Base-by-base conservation (phyloP, 2,797 vertebrate genomes). In the Takifugu ocellatus region DNA sequence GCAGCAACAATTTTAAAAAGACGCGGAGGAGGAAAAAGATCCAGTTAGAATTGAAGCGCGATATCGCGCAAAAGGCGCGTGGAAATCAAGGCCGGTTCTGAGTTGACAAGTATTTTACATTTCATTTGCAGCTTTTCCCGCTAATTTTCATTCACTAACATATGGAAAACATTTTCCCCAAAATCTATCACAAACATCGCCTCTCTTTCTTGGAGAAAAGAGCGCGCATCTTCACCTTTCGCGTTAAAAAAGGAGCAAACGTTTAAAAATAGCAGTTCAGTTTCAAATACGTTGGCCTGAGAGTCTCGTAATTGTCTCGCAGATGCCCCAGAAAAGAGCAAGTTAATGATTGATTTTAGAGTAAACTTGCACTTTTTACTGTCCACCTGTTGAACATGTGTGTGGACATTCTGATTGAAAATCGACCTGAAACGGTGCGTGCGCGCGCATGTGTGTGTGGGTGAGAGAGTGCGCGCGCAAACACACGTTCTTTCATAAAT, bases 331-430 rank as follows among this genome's bases (percentile, higher is more conserved):
- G 51, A 63, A 51, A 55, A 56, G 2, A 46, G 21, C 9, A 17
- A 66, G 90, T 90, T 91, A 92, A 91, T 88, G 74, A 90, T 87
- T 88, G 67, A 84, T 78, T 77, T 68, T 5, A 72, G 78, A 75
- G 76, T 70, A 89, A 90, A 88, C 79, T 74, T 82, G 70, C 49
- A 73, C 80, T 73, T 83, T 87, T 83, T 70, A 29, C 75, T 65
- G 53, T 73, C 56, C 64, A 84, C 85, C 77, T 85, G 83, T 87
- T 88, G 83, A 84, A 69, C 49, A 54, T 31, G 45, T 60, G 45
- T 58, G 56, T 54, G 62, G 45, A 66, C 57, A 50, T 52, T 64
- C 69, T 25, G 44, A 55, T 75, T 56, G 8, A 74, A 70, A 51
- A 72, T 53, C 9, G 4, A 68, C 31, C 36, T 1, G 6, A 26